Percentiles rank a stretch among this genome's conserved stretches.
These are phyloP conservation scores for Odontamblyopus lacepedii DNA, from an alignment of 2,797 vertebrate genomes.

Conservation along the genomic window DNA sequence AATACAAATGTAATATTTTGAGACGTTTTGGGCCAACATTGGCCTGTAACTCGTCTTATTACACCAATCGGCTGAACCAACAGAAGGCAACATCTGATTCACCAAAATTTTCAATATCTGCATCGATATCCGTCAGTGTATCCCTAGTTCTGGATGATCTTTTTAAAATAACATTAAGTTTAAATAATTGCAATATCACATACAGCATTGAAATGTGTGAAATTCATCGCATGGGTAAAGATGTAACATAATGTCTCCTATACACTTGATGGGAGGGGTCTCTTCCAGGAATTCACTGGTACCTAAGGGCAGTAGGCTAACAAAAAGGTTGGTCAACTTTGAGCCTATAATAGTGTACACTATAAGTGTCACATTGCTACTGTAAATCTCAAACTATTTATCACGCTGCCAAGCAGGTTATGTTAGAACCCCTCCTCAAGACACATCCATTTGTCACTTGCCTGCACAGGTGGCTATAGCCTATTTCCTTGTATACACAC, in stretches of 20 bases:
- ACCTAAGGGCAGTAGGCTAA: background rate
- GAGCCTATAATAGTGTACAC: background rate
- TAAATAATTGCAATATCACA: background rate
- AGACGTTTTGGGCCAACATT: no score
- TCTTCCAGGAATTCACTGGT: constrained; percentile 1
- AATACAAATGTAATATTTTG: no score
- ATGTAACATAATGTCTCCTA: constrained; percentile 5
- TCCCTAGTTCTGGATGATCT: background rate
- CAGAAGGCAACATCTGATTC: no score
- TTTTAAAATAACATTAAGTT: no score
- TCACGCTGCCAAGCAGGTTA: background rate
- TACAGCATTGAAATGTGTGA: constrained; percentile 3
- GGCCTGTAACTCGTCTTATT: no score
- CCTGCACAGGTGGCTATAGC: constrained; percentile 28
- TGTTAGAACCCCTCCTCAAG: background rate
- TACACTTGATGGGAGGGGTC: constrained; percentile 5
- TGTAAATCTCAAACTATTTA: background rate
- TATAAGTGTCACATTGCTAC: background rate
- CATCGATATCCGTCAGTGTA: no score
- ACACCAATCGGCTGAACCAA: no score
- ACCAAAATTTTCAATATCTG: no score
- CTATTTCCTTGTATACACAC: constrained; percentile 26
- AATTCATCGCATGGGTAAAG: constrained; percentile 16
- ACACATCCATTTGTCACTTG: constrained; percentile 1
- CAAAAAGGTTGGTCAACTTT: background rate